Percentiles rank a stretch among this genome's conserved stretches.
Conservation (phyloP, 2,797 vertebrate genomes). For the Vultur gryphus region DNA sequence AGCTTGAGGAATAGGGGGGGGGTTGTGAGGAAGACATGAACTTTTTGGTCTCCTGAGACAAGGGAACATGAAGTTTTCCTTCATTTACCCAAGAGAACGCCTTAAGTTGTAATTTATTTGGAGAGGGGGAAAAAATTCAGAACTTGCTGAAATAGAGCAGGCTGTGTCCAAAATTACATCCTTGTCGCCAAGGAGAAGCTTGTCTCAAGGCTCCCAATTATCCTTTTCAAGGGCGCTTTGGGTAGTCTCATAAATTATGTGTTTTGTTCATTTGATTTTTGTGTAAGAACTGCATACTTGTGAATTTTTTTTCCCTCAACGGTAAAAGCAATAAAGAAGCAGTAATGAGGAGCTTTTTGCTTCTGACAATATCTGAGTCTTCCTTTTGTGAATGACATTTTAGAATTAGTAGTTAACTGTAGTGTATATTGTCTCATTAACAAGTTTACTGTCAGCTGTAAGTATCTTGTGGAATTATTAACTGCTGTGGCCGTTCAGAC, state of each 20-base stretch:
- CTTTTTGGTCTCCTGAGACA: not conserved
- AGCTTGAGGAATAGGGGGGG: not conserved
- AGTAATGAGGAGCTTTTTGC: slow-evolving; percentile 34
- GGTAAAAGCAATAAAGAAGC: slow-evolving; percentile 28
- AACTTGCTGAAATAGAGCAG: not conserved
- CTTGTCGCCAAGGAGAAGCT: not conserved
- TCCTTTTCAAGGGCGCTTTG: not conserved
- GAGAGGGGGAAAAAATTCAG: not conserved
- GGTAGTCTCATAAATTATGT: not conserved
- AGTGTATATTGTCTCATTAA: slow-evolving; percentile 58
- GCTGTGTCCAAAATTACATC: not conserved
- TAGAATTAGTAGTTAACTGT: slow-evolving; percentile 39
- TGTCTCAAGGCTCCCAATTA: slow-evolving; percentile 18
- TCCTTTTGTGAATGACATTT: slow-evolving; percentile 54
- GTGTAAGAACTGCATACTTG: not conserved
- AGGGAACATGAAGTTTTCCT: not conserved
- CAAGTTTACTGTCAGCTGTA: slow-evolving; percentile 60
- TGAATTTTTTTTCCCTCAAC: not conserved
- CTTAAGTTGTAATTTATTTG: not conserved
- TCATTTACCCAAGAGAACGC: not conserved
- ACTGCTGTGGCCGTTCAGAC: not conserved
- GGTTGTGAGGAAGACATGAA: not conserved
- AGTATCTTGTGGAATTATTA: slow-evolving; percentile 36
- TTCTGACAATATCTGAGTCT: not conserved
- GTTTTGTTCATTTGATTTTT: slow-evolving; percentile 12